phyloP scores from a whole-genome alignment of 2,113 vertebrate species.

The Bagarius yarrelli region DNA sequence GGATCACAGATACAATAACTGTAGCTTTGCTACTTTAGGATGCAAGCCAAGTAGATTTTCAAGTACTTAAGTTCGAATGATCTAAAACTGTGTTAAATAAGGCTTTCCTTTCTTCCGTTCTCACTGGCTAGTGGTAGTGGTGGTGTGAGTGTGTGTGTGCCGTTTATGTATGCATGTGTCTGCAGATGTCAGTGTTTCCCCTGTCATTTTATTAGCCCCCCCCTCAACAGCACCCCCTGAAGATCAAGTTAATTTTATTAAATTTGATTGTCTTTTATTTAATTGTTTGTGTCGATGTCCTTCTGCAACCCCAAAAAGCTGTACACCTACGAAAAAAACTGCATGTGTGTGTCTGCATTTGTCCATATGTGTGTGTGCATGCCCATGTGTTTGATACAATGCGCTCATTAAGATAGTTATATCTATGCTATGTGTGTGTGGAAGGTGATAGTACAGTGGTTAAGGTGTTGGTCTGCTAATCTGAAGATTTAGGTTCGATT shows the following conservation, averaged over 20 bases:
- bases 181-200: slow-evolving; percentile 67
- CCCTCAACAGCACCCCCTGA: no score
- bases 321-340: no score
- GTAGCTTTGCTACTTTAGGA: slow-evolving; percentile 43
- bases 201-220: no score
- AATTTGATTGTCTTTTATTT: no score
- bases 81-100: slow-evolving; percentile 33
- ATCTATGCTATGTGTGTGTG: background rate
- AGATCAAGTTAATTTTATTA: no score
- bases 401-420: background rate
- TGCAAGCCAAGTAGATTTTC: slow-evolving; percentile 20
- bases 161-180: background rate
- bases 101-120: slow-evolving; percentile 1
- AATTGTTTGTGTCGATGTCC: no score
- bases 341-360: background rate
- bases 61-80: slow-evolving; percentile 35
- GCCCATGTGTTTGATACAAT: background rate
- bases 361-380: background rate
- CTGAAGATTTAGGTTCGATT: no score
- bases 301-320: no score
- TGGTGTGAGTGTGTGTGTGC: slow-evolving; percentile 24
- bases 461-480: no score
- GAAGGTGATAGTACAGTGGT: no score
- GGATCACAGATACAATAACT: slow-evolving; percentile 41
- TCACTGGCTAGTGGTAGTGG: background rate